phyloP scores from a whole-genome alignment of 2,888 invertebrate species.

The Penaeus monodon region DNA sequence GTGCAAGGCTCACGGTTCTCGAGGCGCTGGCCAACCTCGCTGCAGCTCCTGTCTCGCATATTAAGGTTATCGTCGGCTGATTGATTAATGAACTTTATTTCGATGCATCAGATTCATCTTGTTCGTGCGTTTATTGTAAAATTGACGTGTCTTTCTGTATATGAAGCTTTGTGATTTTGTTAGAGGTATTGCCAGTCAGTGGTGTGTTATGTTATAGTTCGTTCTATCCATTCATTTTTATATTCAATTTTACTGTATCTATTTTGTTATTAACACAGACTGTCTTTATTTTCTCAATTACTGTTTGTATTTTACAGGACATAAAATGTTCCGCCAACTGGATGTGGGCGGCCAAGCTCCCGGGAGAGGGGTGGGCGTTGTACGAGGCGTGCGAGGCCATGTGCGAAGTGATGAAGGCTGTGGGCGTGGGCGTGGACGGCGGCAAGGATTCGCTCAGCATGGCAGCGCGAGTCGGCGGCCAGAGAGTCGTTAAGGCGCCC shows the following conservation, averaged over 20 bases:
- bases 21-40: constrained; percentile 95
- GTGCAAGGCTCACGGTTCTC: constrained; percentile 93
- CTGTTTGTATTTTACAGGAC: constrained; percentile 75
- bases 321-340: constrained; percentile 99
- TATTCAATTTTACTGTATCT: too few relatives aligned
- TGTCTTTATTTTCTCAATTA: background rate
- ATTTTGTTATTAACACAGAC: too few relatives aligned
- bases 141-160: too few relatives aligned
- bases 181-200: background rate
- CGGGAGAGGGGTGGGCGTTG: constrained; percentile 90
- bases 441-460: constrained; percentile 98
- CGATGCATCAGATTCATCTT: too few relatives aligned
- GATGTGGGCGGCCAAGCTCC: constrained; percentile 99
- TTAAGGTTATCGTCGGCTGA: constrained; percentile 70
- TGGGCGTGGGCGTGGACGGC: constrained; percentile 93
- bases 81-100: too few relatives aligned
- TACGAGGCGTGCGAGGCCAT: constrained; percentile 89
- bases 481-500: constrained; percentile 74
- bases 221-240: too few relatives aligned
- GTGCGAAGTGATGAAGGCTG: constrained; percentile 83
- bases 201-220: constrained; percentile 23
- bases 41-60: constrained; percentile 75
- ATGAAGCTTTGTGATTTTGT: too few relatives aligned
- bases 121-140: too few relatives aligned
- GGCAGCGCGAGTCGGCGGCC: constrained; percentile 84